Evolutionary conservation across 2,113 vertebrate species (phyloP).

Genomic region (Ibidorhyncha struthersii): DNA sequence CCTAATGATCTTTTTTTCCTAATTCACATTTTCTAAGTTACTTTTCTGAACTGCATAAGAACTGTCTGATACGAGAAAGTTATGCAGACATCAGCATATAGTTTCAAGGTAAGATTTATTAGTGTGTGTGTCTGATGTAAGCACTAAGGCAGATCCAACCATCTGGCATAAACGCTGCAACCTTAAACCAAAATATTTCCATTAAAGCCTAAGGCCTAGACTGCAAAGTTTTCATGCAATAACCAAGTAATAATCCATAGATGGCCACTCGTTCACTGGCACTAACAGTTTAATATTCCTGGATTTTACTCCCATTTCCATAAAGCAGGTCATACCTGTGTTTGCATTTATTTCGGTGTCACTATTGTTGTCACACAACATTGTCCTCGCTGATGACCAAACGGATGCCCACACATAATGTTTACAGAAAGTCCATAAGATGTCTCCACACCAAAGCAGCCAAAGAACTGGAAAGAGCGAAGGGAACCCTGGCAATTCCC

Average conservation of each 20-base stretch:
- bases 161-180: neutral
- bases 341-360: neutral
- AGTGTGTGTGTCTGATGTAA: neutral
- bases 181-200: neutral
- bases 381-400: neutral
- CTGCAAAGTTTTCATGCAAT: neutral
- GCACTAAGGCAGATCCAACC: rapidly evolving
- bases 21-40: neutral
- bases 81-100: neutral
- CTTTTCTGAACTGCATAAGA: neutral
- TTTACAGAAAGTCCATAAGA: neutral
- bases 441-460: neutral
- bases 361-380: neutral
- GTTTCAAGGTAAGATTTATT: neutral
- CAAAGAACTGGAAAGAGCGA: neutral
- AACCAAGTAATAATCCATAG: neutral
- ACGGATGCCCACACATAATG: neutral
- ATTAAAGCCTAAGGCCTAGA: neutral
- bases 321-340: neutral
- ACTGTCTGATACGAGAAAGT: neutral
- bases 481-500: neutral
- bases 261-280: neutral
- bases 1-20: neutral
- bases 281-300: neutral
- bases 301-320: neutral